Evolutionary conservation across 2,888 invertebrate genomes (phyloP), one percentile per base, ranked within the genome.

Genomic region (Schizaphis graminum): DNA sequence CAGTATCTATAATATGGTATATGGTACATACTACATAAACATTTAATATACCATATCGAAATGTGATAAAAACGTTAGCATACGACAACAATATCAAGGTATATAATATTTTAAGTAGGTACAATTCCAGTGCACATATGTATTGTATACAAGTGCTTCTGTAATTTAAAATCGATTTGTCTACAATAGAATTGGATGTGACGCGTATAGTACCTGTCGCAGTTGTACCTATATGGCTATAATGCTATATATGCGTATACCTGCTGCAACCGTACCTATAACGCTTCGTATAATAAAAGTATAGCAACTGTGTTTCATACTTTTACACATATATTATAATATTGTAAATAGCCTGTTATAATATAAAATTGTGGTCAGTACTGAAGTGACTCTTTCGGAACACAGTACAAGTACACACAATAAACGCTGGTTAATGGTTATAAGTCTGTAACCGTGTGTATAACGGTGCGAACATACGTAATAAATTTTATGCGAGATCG

Each of bases 91-190:
- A 77, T 77, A n/a, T n/a, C 67, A 53, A 53, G 16, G 21, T 8
- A 24, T 61, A 11, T n/a, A n/a, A n/a, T 10, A 28, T 21, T 8
- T 16, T 16, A 35, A 21, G 16, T 16, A 16, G 8, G 21, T 24
- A 35, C 35, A 35, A 35, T 35, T 35, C 77, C 77, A 35, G 77
- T 77, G 35, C 77, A 77, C 35, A 77, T 77, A 67, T 35, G 21
- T 77, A 35, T 77, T 35, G 16, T 67, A 41, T 35, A 21, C 35
- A 35, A 35, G 21, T 77, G 77, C 77, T 77, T 77, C 77, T 35
- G 77, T 77, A 35, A 77, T 77, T 35, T 77, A 77, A 77, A 77
- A 35, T 77, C 77, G 77, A 77, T 77, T 77, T 35, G 77, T 77
- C 35, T 21, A 35, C 77, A 77, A 77, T 77, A 24, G 77, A 77